A percentile compares a stretch with the other conserved stretches of the same genome.
phyloP scores from a whole-genome alignment of 2,113 vertebrate genomes.

The Ifrita kowaldi region DNA sequence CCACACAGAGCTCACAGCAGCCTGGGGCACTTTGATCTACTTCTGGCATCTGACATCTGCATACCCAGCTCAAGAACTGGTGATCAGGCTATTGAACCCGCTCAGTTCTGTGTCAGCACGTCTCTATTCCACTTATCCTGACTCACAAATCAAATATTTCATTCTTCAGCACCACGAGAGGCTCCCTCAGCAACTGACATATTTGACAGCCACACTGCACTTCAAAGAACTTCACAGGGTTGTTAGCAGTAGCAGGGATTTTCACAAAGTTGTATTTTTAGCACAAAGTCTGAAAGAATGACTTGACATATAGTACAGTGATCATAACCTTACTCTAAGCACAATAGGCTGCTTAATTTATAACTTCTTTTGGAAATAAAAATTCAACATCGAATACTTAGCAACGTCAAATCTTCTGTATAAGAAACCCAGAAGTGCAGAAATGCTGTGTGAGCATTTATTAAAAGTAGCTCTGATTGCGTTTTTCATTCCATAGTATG shows the following conservation, averaged over 20 bases:
- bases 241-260: slow-evolving; percentile 21
- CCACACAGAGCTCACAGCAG: rapidly evolving
- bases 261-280: slow-evolving; percentile 36
- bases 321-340: slow-evolving; percentile 15
- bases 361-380: not conserved
- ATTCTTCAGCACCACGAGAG: not conserved
- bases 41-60: not conserved
- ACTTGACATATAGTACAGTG: slow-evolving; percentile 10
- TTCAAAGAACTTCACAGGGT: slow-evolving; percentile 16
- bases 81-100: not conserved
- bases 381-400: not conserved
- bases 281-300: not conserved
- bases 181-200: not conserved
- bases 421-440: not conserved
- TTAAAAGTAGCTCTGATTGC: not conserved
- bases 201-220: not conserved
- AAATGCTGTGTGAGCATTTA: slow-evolving; percentile 27
- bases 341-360: slow-evolving; percentile 30
- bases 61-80: not conserved
- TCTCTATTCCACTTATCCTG: not conserved
- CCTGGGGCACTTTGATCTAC: not conserved
- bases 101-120: not conserved
- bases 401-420: not conserved
- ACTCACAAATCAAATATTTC: not conserved
- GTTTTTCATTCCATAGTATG: not conserved